Base-by-base conservation (phyloP, 2,113 vertebrate genomes). In the Conger conger region DNA sequence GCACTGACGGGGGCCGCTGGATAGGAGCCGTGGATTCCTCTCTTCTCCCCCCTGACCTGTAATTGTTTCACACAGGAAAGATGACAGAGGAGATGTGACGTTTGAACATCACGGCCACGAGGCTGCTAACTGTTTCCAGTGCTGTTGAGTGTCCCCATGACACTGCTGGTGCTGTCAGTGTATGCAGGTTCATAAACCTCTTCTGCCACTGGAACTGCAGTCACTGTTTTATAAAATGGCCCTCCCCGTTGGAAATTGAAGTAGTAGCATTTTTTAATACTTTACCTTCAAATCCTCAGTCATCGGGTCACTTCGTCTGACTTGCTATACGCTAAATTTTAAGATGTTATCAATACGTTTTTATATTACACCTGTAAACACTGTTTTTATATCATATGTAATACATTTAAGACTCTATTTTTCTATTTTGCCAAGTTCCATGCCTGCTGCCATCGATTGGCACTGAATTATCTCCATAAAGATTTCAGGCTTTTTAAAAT, bases 21-120 rank as follows among this genome's bases (percentile, higher is more conserved):
- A 92, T 92, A 93, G 94, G 93, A 94, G 92, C 94, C 91, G 86
- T 94, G 95, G 94, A 95, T 93, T 95, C 93, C 91, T 91, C 94
- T 94, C 92, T 45, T 80, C 8, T 93, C 94, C 93, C 92, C 94
- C 91, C 95, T 95, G 95, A 94, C 13, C 95, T 94, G 79, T 73
- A 73, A 30, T 33, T 33, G 27, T 73, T 73, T 33, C 68, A 13
- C 13, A 30, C n/a, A 73, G n/a, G 68, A 33, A 73, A 73, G 68
- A n/a, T n/a, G 6, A 73, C 68, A 73, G 68, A 33, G n/a, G 27
- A 73, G 27, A 73, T 30, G 13, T 17, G 68, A 73, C 68, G 2
- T 33, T 73, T 73, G 68, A 73, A n/a, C 68, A 2, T n/a, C 60
- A 38, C 38, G 37, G 17, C 37, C 77, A 7, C 35, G 36, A 23